Base-by-base conservation (phyloP, 2,797 vertebrate species). In the Lacerta bilineata region DNA sequence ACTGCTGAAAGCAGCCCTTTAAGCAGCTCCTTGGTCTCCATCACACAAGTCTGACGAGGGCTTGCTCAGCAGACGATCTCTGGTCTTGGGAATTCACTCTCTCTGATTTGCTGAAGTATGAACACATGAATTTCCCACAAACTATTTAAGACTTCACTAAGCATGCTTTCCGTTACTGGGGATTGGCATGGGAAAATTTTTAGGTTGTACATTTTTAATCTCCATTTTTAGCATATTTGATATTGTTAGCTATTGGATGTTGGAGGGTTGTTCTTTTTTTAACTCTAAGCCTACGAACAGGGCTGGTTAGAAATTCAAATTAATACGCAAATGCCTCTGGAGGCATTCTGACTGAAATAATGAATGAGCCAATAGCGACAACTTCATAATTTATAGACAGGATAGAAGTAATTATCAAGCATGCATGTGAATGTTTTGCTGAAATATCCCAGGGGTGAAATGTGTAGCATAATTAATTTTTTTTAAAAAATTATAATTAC, bases 381-480 rank as follows among this genome's bases (percentile, higher is more conserved):
- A 1, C 2, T 41, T 59, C 9, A 1, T 75, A 87, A 80, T 71
- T 83, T 39, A 25, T 0, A 3, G 23, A 3, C 1, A 33, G 41
- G 5, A 59, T 91, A 89, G 82, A 89, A 71, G 23, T 50, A n/a
- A 59, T 10, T 59, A 61, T 36, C 25, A 50, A 0, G 1, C 0
- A 25, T 0, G 5, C 0, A 0, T 39, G 3, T 41, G n/a, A 94
- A 91, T 89, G 77, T 88, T 82, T 66, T 88, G 69, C 59, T 80
- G 76, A 90, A 89, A 82, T 76, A 17, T 82, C 71, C 78, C 83
- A 36, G 72, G 61, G 50, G 27, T 84, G 43, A 85, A 80, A 88
- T 61, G 79, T 25, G 0, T 23, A 86, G 80, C 72, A 85, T 86
- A 23, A 87, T 69, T 8, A 59, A 92, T 85, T 15, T 55, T 50